Evolutionary conservation across 2,797 vertebrate genomes (phyloP), one percentile per base, ranked within the genome.

Genomic region (Xyrichtys novacula): DNA sequence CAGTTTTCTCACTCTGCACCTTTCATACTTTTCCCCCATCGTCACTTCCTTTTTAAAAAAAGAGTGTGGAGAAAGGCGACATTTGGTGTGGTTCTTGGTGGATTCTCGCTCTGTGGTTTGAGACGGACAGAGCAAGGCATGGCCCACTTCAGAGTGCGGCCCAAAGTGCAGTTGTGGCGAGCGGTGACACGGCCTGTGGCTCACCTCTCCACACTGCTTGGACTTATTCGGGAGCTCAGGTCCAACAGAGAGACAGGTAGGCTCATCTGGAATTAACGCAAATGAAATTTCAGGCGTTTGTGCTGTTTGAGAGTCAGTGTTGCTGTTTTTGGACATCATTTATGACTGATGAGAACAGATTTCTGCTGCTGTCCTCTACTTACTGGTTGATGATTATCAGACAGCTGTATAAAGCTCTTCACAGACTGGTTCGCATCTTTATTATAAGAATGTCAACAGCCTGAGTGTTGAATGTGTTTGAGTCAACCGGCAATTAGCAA

Each of bases 231-330:
- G 56, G 44, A 61, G 17, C 48, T 40, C 52, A 29, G 59, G 28
- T 56, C 68, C 63, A 63, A 26, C 63, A 73, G 70, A 57, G 44
- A n/a, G 16, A 44, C 72, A 89, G 88, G 87, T 92, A 90, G 47
- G 88, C 40, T 26, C 5, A n/a, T n/a, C n/a, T n/a, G n/a, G 5
- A 55, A 29, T 7, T 58, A 1, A 16, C 3, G 17, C 19, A 17
- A 46, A 25, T 16, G n/a, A 17, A 62, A 14, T 19, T 9, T 46
- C 17, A 31, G 40, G 19, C 40, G 10, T 3, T 8, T 60, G 2
- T 29, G 16, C 22, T n/a, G 1, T 55, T 43, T 64, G 28, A 29
- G 3, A 46, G 3, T 6, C 50, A 7, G 32, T 53, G 20, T 25
- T 42, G 19, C 6, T n/a, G 32, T 58, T 48, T 56, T 17, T 70